Evolutionary conservation across 1,140 invertebrate species (phyloP).

Genomic region (Cyrtorhinus lividipennis): DNA sequence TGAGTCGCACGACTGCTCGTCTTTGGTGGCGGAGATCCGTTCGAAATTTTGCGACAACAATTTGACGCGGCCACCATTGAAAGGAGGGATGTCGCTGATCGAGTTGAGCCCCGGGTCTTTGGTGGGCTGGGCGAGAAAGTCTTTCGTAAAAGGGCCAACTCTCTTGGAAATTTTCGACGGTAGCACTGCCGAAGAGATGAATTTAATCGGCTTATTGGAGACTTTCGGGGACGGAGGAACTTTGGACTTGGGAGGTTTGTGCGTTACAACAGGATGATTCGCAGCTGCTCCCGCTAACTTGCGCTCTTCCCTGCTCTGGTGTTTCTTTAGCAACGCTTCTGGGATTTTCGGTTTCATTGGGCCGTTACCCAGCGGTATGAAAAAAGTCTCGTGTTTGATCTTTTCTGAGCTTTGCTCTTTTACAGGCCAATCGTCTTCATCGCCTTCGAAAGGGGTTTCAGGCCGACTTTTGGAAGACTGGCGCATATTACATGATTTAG

Average conservation of each 20-base stretch:
- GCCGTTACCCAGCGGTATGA: slow-evolving; percentile 23
- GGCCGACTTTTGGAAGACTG: slow-evolving; percentile 24
- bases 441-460: slow-evolving; percentile 24
- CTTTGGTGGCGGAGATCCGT: slow-evolving; percentile 23
- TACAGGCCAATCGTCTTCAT: slow-evolving; percentile 27
- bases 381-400: slow-evolving; percentile 26
- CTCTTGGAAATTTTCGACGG: not conserved
- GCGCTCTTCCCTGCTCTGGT: slow-evolving; percentile 20
- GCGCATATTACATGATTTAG: slow-evolving; percentile 25
- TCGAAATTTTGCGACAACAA: slow-evolving; percentile 29
- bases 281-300: slow-evolving; percentile 21
- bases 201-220: slow-evolving; percentile 23
- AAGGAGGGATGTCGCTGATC: slow-evolving; percentile 15
- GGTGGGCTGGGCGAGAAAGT: slow-evolving; percentile 24
- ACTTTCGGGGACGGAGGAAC: slow-evolving; percentile 30
- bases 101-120: slow-evolving; percentile 23
- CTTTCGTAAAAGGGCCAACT: slow-evolving; percentile 22
- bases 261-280: slow-evolving; percentile 31
- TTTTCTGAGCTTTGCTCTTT: slow-evolving; percentile 16
- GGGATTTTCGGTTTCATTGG: slow-evolving; percentile 19
- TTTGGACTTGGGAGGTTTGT: slow-evolving; percentile 36
- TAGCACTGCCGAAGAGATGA: slow-evolving; percentile 2
- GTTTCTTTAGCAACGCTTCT: slow-evolving; percentile 19
- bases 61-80: slow-evolving; percentile 21
- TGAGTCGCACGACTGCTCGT: slow-evolving; percentile 31